Conservation (phyloP, 2,113 vertebrate species). For the Callipepla californica region DNA sequence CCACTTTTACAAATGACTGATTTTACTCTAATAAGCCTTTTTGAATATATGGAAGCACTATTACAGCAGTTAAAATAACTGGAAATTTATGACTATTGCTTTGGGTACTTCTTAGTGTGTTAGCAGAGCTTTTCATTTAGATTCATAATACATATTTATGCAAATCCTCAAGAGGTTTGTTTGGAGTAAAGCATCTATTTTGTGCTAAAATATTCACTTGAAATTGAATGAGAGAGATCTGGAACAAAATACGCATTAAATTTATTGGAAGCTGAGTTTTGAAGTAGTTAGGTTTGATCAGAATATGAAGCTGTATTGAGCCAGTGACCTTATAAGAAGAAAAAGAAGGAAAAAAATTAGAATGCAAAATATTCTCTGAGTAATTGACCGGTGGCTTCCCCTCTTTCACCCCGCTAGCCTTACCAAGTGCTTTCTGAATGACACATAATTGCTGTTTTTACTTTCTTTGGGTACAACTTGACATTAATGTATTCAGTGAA, state of each 20-base stretch:
- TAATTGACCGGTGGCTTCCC: not conserved
- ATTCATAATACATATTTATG: not conserved
- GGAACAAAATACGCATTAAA: not conserved
- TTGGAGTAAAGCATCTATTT: not conserved
- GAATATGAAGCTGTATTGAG: not conserved
- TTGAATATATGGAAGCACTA: not conserved
- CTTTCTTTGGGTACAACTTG: not conserved
- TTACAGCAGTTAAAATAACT: conserved; percentile 7
- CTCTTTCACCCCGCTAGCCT: not conserved
- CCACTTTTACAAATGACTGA: not conserved
- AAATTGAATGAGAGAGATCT: not conserved
- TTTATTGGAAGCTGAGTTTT: not conserved
- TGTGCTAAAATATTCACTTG: not conserved
- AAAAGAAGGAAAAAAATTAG: not conserved
- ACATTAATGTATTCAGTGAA: not conserved
- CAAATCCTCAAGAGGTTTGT: not conserved
- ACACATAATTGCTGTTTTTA: not conserved
- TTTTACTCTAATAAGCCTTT: not conserved
- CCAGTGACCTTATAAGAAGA: not conserved
- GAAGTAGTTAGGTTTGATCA: not conserved
- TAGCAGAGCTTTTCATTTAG: not conserved
- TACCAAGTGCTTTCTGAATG: not conserved
- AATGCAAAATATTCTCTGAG: not conserved
- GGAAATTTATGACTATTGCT: not conserved
- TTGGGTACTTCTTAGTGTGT: not conserved